phyloP scores from a whole-genome alignment of 35 echinoderm and acorn worm genomes.

The Lytechinus variegatus region DNA sequence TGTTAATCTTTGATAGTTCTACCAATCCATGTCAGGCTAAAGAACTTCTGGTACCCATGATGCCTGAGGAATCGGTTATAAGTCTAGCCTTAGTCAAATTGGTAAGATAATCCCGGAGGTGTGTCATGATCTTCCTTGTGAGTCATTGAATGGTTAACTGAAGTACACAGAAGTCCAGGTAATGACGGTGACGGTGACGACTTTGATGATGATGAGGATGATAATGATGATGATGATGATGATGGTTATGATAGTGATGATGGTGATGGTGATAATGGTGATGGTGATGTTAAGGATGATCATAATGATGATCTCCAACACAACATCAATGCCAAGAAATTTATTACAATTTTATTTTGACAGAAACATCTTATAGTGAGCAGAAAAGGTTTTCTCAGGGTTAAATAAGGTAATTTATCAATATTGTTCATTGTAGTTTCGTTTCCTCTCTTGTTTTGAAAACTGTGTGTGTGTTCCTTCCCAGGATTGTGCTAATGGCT shows the following conservation, averaged over 20 bases:
- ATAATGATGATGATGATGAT: neutral
- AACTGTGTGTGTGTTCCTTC: neutral
- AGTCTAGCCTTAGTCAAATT: conserved; percentile 84
- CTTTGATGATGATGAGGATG: too few species aligned
- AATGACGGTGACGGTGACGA: too few species aligned
- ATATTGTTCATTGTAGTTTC: too few species aligned
- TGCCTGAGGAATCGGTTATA: conserved; percentile 80
- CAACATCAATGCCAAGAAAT: too few species aligned
- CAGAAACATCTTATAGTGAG: neutral
- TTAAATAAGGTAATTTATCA: too few species aligned
- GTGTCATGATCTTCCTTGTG: neutral
- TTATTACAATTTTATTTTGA: neutral
- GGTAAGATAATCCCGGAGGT: conserved; percentile 52
- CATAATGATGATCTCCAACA: too few species aligned
- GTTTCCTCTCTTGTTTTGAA: too few species aligned
- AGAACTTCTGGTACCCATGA: conserved; percentile 74
- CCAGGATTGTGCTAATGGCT: conserved; percentile 85
- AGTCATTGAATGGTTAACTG: too few species aligned
- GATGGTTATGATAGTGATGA: neutral
- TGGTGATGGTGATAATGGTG: too few species aligned
- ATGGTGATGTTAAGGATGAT: too few species aligned
- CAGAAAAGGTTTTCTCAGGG: too few species aligned
- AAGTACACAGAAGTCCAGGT: too few species aligned
- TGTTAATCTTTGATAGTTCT: conserved; percentile 81
- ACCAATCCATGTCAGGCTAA: conserved; percentile 87